Evolutionary conservation across 2,888 invertebrate genomes (phyloP).

Genomic region (Strigamia maritima): DNA sequence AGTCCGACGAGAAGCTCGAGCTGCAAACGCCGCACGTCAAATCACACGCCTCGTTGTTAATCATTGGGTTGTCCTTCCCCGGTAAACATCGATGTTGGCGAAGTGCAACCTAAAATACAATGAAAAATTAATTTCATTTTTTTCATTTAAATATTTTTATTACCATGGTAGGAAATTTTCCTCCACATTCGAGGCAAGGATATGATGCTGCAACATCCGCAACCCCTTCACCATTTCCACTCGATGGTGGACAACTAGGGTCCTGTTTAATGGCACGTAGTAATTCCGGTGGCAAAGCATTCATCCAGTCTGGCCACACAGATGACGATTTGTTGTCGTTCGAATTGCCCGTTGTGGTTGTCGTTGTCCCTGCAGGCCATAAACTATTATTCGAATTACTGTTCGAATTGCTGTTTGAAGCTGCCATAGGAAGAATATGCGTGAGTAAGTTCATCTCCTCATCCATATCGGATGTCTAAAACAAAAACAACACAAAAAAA

Average conservation of each 20-base stretch:
- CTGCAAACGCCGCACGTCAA: constrained; percentile 35
- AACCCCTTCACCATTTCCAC: background rate
- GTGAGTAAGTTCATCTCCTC: constrained; percentile 29
- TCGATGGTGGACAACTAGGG: background rate
- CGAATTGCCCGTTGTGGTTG: background rate
- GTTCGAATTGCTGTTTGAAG: background rate
- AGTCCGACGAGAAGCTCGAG: constrained; percentile 28
- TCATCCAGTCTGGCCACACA: constrained; percentile 36
- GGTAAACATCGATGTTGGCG: constrained; percentile 31
- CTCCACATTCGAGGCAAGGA: constrained; percentile 31
- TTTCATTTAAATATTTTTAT: background rate
- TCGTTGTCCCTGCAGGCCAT: background rate
- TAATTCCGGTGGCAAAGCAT: constrained; percentile 22
- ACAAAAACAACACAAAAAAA: background rate
- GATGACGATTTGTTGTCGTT: background rate
- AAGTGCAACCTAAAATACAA: constrained; percentile 1
- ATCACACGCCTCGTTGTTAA: background rate
- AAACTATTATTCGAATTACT: background rate
- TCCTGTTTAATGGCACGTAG: constrained; percentile 32
- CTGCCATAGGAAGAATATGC: constrained; percentile 21
- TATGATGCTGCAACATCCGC: background rate
- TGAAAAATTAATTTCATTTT: background rate
- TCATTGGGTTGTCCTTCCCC: constrained; percentile 35
- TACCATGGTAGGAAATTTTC: constrained; percentile 35
- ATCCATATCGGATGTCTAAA: background rate